Conservation (phyloP, 2,113 vertebrate genomes). For the Phainopepla nitens region DNA sequence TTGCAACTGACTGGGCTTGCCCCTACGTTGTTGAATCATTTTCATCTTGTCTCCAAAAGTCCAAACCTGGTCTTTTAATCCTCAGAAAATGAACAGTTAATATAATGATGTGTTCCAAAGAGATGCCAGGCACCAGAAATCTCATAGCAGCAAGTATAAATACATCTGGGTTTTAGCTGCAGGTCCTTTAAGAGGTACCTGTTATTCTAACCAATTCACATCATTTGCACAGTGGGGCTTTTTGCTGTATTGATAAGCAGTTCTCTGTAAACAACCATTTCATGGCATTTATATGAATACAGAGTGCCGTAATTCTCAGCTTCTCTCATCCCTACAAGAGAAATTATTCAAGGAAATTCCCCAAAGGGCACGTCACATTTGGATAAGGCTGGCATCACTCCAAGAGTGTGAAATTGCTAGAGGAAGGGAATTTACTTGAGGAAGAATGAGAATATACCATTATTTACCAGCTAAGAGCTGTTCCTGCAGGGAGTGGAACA, state of each 20-base stretch:
- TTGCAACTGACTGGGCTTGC: background rate
- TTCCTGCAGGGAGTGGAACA: background rate
- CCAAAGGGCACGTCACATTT: background rate
- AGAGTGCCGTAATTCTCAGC: background rate
- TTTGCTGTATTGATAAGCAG: background rate
- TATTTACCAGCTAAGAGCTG: constrained; percentile 5
- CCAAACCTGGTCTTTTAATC: background rate
- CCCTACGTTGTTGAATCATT: background rate
- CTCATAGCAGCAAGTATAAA: background rate
- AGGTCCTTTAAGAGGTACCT: background rate
- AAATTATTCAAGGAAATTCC: constrained; percentile 7
- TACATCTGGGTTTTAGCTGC: background rate
- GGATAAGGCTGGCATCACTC: background rate
- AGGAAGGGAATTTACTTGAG: background rate
- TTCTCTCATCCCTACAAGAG: background rate
- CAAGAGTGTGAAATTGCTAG: background rate
- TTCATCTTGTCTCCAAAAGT: background rate
- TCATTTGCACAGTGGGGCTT: background rate
- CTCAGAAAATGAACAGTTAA: background rate
- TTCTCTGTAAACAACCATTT: background rate
- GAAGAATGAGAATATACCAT: background rate
- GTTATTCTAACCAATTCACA: background rate
- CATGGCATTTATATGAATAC: background rate
- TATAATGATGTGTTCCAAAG: background rate
- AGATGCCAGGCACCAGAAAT: background rate